Base-by-base conservation (phyloP, 2,113 vertebrate species). In the Forbesichthys agassizii region DNA sequence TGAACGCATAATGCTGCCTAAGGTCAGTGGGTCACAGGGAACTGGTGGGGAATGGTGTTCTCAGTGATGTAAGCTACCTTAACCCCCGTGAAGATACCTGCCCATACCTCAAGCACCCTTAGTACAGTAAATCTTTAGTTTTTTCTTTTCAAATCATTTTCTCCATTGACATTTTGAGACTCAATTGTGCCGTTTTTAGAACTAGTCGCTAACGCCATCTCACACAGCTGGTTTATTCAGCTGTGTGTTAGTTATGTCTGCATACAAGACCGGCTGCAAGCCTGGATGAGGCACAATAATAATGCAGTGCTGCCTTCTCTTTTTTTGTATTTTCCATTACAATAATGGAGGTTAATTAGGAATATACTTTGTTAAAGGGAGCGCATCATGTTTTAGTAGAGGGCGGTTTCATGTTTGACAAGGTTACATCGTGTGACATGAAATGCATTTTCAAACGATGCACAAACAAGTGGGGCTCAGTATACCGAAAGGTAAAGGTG, bases 1-100 rank as follows among this genome's bases (percentile, higher is more conserved):
- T 49, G 57, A 13, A 75, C 74, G 33, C 47, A 58, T 51, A 27
- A 16, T 11, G n/a, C 16, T 11, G 52, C 46, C 58, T 5, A 1
- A 14, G 72, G 71, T 77, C 65, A 66, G n/a, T 12, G 33, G 64
- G 83, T 79, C 81, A 68, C n/a, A 12, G 27, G n/a, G 52, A 36
- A 53, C 20, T 57, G 54, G 20, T 51, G 60, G 51, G 9, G 49
- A 0, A 14, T 0, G 14, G 56, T 52, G 47, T 65, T 69, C 33
- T 63, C 1, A 2, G 6, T 6, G 11, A 65, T 42, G 36, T 8
- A 42, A 5, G 5, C 7, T 6, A 42, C 36, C 36, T 8, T 8
- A 5, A 42, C 36, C 36, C 36, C 36, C 36, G 27, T 42, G 36
- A 42, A 42, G 5, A 42, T 42, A 42, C 4, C 36, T 8, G 36